phyloP scores from a whole-genome alignment of 1,140 invertebrate genomes.

The Zaprionus capensis region DNA sequence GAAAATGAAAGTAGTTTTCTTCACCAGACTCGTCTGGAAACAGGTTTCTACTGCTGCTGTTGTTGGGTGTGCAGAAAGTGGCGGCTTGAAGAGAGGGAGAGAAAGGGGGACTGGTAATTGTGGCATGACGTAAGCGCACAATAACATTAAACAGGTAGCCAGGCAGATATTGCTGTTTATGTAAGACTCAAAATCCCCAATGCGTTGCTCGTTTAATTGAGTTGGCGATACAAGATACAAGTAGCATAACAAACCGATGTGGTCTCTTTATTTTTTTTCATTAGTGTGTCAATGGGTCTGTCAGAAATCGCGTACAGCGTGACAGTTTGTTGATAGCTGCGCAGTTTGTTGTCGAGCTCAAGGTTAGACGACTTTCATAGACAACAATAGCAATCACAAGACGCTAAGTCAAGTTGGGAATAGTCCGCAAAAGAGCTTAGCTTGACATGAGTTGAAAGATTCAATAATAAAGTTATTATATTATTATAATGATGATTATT shows the following conservation, averaged over 20 bases:
- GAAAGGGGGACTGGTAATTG: constrained; percentile 40
- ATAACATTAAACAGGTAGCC: constrained; percentile 40
- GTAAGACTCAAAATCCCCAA: constrained; percentile 33
- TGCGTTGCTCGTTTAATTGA: constrained; percentile 30
- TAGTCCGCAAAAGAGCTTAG: neutral
- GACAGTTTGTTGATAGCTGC: constrained; percentile 3
- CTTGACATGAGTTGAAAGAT: neutral
- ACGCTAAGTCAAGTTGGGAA: neutral
- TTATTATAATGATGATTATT: neutral
- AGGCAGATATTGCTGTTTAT: constrained; percentile 55
- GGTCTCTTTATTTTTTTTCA: constrained; percentile 3
- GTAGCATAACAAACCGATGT: constrained; percentile 21
- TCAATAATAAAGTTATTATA: neutral
- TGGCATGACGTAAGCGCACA: constrained; percentile 60
- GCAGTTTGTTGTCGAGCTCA: neutral
- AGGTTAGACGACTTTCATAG: constrained; percentile 8
- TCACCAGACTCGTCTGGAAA: constrained; percentile 51
- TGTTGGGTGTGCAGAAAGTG: constrained; percentile 29
- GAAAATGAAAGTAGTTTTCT: constrained; percentile 78
- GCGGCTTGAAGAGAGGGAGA: neutral
- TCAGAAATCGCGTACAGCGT: neutral
- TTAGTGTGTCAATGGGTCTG: constrained; percentile 31
- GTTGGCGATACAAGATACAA: constrained; percentile 30
- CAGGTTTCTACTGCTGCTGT: constrained; percentile 59
- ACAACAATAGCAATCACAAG: neutral